Evolutionary conservation across 2,797 vertebrate species (phyloP).

Genomic region (Nannoperca australis): DNA sequence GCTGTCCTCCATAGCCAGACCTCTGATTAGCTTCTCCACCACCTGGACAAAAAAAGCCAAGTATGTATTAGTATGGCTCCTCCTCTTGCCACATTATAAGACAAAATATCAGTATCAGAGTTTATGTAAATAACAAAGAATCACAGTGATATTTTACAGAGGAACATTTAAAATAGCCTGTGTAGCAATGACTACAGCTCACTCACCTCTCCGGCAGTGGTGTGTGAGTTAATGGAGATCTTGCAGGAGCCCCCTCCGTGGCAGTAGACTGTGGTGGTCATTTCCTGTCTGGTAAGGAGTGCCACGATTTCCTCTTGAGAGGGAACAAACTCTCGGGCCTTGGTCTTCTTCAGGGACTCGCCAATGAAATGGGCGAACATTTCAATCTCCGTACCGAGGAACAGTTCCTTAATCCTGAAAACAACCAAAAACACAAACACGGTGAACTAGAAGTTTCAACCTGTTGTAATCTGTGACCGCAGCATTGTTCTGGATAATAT

Average conservation of each 20-base stretch:
- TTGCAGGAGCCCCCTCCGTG: conserved; percentile 95
- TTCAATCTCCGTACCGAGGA: conserved; percentile 90
- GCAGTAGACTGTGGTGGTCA: conserved; percentile 95
- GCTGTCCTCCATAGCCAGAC: conserved; percentile 94
- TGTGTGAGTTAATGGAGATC: conserved; percentile 96
- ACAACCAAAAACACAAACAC: conserved; percentile 1
- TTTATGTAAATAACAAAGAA: background rate
- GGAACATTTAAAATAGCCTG: background rate
- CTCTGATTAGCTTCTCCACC: conserved; percentile 94
- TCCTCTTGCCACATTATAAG: background rate
- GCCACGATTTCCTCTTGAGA: conserved; percentile 94
- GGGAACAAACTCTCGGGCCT: conserved; percentile 91
- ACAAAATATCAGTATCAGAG: background rate
- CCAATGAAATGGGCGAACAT: conserved; percentile 89
- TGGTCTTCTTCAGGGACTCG: conserved; percentile 93
- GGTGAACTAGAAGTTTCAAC: background rate
- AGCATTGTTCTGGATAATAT: background rate
- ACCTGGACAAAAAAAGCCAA: conserved; percentile 82
- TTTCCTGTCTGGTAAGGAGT: conserved; percentile 90
- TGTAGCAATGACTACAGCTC: background rate
- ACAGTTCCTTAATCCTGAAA: conserved; percentile 90
- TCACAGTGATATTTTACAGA: background rate
- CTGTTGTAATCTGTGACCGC: background rate
- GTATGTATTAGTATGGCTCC: background rate
- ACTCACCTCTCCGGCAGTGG: conserved; percentile 92